phyloP scores from a whole-genome alignment of 2,888 invertebrate species.

The Plebejus argus region DNA sequence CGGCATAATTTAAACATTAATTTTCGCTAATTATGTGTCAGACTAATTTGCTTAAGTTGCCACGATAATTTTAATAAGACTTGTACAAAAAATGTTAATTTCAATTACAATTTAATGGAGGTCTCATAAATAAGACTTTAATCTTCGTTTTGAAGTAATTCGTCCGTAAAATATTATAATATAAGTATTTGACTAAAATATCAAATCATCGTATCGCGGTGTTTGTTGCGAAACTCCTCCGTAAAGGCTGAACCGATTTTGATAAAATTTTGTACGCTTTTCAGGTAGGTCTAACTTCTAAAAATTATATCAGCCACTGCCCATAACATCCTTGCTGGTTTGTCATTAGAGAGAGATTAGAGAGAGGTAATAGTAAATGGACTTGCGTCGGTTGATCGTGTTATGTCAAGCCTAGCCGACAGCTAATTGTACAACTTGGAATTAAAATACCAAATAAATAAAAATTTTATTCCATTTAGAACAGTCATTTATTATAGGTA shows the following conservation, averaged over 20 bases:
- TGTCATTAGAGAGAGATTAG: neutral
- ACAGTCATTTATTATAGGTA: neutral
- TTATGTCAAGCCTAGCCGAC: neutral
- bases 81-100: slow-evolving; percentile 2
- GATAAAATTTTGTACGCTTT: too few relatives aligned
- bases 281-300: too few relatives aligned
- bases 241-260: too few relatives aligned
- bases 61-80: slow-evolving; percentile 1
- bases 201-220: neutral
- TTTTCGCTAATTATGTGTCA: neutral
- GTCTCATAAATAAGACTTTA: slow-evolving; percentile 4
- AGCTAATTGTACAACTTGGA: neutral
- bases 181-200: too few relatives aligned
- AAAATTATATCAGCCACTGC: too few relatives aligned
- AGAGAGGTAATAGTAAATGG: neutral
- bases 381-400: neutral
- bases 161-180: neutral
- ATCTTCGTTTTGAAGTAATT: neutral
- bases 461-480: neutral
- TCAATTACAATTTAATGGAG: slow-evolving; percentile 5
- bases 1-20: slow-evolving; percentile 12
- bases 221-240: neutral
- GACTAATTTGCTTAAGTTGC: slow-evolving; percentile 9
- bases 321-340: too few relatives aligned
- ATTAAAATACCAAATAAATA: neutral